Conservation (phyloP, 1,140 invertebrate species). For the Sogatella furcifera region DNA sequence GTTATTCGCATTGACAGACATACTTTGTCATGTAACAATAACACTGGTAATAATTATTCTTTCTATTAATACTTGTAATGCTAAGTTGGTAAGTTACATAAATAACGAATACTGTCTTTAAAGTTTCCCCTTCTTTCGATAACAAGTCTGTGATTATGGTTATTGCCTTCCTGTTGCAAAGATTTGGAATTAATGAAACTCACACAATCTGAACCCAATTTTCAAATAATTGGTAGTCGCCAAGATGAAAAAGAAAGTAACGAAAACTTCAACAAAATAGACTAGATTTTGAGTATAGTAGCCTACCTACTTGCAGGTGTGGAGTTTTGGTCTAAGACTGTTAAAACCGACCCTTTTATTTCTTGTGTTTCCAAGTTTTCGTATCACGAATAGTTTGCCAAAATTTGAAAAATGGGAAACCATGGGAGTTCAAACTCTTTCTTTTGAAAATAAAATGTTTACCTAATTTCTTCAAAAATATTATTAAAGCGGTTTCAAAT, state of each 20-base stretch:
- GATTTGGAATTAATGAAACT: too few species aligned
- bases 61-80: background rate
- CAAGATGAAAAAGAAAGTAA: background rate
- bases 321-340: background rate
- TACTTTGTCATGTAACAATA: background rate
- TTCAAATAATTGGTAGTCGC: background rate
- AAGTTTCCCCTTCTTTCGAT: background rate
- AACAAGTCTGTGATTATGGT: conserved; percentile 18
- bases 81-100: too few species aligned
- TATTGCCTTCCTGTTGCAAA: background rate
- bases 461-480: too few species aligned
- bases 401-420: too few species aligned
- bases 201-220: background rate
- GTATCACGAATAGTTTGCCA: too few species aligned
- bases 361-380: background rate
- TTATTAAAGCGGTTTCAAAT: too few species aligned
- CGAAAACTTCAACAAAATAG: background rate
- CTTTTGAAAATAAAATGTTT: too few species aligned
- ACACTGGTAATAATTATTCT: background rate
- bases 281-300: background rate
- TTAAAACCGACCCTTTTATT: background rate
- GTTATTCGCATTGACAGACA: background rate
- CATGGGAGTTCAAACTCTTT: too few species aligned
- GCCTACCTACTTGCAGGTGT: background rate
- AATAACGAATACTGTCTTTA: background rate